phyloP scores from a whole-genome alignment of 2,888 invertebrate species.

The Peribatodes rhomboidaria region DNA sequence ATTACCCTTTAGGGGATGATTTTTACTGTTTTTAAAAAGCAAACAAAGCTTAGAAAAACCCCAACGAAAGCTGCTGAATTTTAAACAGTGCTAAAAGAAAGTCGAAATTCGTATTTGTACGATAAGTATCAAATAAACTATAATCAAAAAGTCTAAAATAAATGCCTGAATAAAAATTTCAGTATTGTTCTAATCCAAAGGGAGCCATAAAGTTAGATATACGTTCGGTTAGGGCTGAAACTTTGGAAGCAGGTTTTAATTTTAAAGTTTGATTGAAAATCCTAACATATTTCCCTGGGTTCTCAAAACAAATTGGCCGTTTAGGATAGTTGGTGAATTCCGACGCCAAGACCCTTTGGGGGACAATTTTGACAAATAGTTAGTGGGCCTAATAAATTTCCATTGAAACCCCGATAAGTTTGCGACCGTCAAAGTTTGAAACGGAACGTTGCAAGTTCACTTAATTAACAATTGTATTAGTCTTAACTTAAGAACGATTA shows the following conservation, averaged over 20 bases:
- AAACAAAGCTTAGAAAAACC: conserved; percentile 51
- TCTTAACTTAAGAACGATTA: conserved; percentile 78
- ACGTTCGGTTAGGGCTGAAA: conserved; percentile 29
- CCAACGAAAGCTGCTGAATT: not conserved
- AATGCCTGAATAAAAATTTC: not conserved
- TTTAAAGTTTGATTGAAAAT: conserved; percentile 55
- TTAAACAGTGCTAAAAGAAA: not conserved
- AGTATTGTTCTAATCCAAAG: not conserved
- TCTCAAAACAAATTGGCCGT: conserved; percentile 74
- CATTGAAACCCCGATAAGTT: conserved; percentile 81
- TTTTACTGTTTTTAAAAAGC: conserved; percentile 65
- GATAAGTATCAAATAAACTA: not conserved
- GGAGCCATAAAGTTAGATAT: conserved; percentile 8
- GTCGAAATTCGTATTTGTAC: not conserved
- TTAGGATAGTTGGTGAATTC: conserved; percentile 77
- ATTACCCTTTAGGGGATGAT: conserved; percentile 68
- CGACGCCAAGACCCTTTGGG: conserved; percentile 66
- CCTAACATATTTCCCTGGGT: conserved; percentile 59
- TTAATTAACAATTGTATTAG: conserved; percentile 83
- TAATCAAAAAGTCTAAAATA: not conserved
- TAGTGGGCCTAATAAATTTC: conserved; percentile 82
- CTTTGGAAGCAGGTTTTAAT: conserved; percentile 42
- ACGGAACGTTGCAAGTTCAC: conserved; percentile 79
- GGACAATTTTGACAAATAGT: conserved; percentile 85
- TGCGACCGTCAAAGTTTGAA: conserved; percentile 69